Evolutionary conservation across 2,888 invertebrate species (phyloP), one percentile per base, ranked within the genome.

Genomic region (Luperina nickerlii): DNA sequence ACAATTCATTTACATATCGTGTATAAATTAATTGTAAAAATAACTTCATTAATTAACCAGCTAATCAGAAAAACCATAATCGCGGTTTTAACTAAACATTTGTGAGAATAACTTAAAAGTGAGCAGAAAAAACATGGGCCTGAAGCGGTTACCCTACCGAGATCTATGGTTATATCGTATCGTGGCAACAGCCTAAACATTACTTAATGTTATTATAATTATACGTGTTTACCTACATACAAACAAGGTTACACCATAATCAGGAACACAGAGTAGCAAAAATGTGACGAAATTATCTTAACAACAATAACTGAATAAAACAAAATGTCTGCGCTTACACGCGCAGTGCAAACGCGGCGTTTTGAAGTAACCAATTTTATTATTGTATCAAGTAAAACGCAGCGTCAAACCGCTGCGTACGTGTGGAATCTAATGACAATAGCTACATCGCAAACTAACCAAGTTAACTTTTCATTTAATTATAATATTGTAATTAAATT

Each of bases 171-270:
- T 79, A 83, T 67, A 78, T 15, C 57, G 84, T 81, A 45, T 42
- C 70, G 87, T 82, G 87, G 87, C 87, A 60, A 82, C 85, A 84
- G 85, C 84, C 87, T 89, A 90, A 81, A 88, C 67, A 86, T 88
- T 88, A 89, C 90, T 90, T 89, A 90, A 81, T 86, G 90, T 85
- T 87, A 91, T 88, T 90, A 87, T 90, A 90, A 89, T 87, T 82
- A 86, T 89, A 90, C 85, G 92, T 92, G 90, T 90, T 88, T 88
- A 90, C 90, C 90, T 89, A 90, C 88, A 91, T 90, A 90, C 89
- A 87, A 86, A 90, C 54, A 88, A 88, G 87, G 88, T 90, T 88
- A 91, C 87, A 88, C 81, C 87, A 83, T 88, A 87, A 87, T 87
- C 89, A 91, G 90, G 91, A 92, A 91, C 91, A 90, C 88, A 91